phyloP scores from a whole-genome alignment of 1,140 invertebrate species.

The Trialeurodes vaporariorum region DNA sequence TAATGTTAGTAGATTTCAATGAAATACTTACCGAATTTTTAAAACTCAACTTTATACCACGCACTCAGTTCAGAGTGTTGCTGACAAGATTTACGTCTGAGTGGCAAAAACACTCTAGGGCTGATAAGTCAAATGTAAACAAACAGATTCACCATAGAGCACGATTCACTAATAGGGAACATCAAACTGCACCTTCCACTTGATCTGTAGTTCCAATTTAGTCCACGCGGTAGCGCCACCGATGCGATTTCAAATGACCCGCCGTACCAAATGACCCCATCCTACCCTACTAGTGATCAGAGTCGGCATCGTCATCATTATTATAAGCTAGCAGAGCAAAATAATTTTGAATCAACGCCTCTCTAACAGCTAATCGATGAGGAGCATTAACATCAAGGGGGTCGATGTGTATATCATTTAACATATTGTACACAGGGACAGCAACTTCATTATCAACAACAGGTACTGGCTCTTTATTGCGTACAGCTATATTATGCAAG shows the following conservation, averaged over 20 bases:
- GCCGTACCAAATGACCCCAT: neutral
- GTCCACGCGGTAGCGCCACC: neutral
- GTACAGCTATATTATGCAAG: constrained; percentile 32
- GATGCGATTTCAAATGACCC: neutral
- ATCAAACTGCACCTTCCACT: neutral
- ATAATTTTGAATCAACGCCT: neutral
- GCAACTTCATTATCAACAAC: neutral
- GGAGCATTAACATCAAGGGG: neutral
- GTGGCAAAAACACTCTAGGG: neutral
- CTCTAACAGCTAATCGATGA: neutral
- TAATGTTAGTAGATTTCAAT: too few species aligned
- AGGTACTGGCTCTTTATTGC: constrained; percentile 6
- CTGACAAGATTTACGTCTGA: neutral
- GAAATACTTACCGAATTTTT: too few species aligned
- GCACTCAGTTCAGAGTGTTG: neutral
- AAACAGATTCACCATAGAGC: neutral
- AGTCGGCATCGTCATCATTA: too few species aligned
- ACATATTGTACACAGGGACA: neutral
- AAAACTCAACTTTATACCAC: neutral
- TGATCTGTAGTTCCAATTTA: neutral
- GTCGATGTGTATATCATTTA: neutral
- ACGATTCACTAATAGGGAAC: neutral
- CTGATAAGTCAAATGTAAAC: neutral
- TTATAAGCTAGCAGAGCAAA: too few species aligned
- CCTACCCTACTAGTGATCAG: neutral